phyloP scores from a whole-genome alignment of 2,888 invertebrate genomes.

The Drosophila tripunctata region DNA sequence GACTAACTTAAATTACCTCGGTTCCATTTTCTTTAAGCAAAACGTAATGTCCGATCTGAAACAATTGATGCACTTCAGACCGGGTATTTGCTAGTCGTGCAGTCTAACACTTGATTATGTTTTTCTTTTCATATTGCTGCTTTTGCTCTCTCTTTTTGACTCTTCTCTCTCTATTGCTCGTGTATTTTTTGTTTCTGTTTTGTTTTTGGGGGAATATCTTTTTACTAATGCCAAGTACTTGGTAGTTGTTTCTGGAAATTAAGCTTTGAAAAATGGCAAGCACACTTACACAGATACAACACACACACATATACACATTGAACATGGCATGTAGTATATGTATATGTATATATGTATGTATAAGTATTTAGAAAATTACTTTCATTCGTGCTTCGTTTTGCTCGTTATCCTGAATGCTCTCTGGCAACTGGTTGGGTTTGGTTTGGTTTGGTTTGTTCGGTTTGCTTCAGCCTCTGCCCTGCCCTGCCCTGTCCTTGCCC shows the following conservation, averaged over 20 bases:
- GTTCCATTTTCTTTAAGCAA: too few species aligned
- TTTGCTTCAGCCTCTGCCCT: neutral
- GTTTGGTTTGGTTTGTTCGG: slow-evolving; percentile 9
- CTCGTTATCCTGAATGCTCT: slow-evolving; percentile 64
- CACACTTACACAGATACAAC: slow-evolving; percentile 22
- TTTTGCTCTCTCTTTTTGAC: neutral
- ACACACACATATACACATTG: slow-evolving; percentile 8
- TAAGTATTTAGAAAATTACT: slow-evolving; percentile 78
- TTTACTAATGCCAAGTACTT: slow-evolving; percentile 40
- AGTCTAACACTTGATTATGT: neutral
- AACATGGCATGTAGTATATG: neutral
- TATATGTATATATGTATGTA: slow-evolving; percentile 1
- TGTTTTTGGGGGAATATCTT: slow-evolving; percentile 33
- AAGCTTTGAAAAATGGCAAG: slow-evolving; percentile 75
- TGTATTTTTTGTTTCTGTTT: slow-evolving; percentile 4
- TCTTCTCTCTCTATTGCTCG: too few species aligned
- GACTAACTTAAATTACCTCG: too few species aligned
- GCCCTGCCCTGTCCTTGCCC: neutral
- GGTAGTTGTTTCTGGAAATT: slow-evolving; percentile 65
- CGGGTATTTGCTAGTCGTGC: neutral
- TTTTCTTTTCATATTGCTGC: slow-evolving; percentile 1
- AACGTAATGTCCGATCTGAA: too few species aligned
- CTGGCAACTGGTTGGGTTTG: slow-evolving; percentile 42
- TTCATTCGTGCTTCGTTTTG: slow-evolving; percentile 74
- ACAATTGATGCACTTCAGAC: neutral